Evolutionary conservation across 2,113 vertebrate genomes (phyloP), one percentile per base, ranked within the genome.

Genomic region (Toxotes chatareus): DNA sequence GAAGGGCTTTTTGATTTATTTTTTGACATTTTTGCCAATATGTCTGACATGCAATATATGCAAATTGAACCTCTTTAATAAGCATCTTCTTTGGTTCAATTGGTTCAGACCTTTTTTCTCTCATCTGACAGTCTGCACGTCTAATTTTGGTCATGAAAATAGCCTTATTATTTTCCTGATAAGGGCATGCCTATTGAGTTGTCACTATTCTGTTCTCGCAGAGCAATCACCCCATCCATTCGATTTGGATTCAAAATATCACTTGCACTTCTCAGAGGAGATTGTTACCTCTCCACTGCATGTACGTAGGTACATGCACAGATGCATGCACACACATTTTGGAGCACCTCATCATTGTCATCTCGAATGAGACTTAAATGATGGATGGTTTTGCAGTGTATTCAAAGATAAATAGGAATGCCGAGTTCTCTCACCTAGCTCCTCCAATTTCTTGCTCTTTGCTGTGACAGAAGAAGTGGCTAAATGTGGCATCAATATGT

Each of bases 151-250:
- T 88, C 71, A 49, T 88, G 87, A 88, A 93, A 92, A 86, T 83
- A 81, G 61, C 81, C 85, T 91, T 86, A 86, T 81, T 92, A 93
- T 94, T 83, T 86, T 84, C 78, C 74, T 92, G 88, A 91, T 93
- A 87, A 92, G 91, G 90, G 86, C 89, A 91, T 75, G 85, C 83
- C 90, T 90, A 88, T 92, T 87, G 88, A 93, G 90, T 91, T 93
- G 93, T 94, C 90, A 93, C 83, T 68, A 81, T 88, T 66, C 78
- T 65, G 51, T 73, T 88, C 80, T 79, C 19, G 34, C 62, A 0
- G 77, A 72, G 85, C 91, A 86, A 89, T 91, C 85, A 86, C 56
- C 80, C 76, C 67, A 85, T 91, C 88, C 82, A 44, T 77, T 89
- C 90, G 69, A 92, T 92, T 92, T 90, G 80, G 86, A 89, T 88